These are phyloP conservation scores for Litoditis marina DNA, from an alignment of 2,888 invertebrate genomes.

Conservation along the genomic window DNA sequence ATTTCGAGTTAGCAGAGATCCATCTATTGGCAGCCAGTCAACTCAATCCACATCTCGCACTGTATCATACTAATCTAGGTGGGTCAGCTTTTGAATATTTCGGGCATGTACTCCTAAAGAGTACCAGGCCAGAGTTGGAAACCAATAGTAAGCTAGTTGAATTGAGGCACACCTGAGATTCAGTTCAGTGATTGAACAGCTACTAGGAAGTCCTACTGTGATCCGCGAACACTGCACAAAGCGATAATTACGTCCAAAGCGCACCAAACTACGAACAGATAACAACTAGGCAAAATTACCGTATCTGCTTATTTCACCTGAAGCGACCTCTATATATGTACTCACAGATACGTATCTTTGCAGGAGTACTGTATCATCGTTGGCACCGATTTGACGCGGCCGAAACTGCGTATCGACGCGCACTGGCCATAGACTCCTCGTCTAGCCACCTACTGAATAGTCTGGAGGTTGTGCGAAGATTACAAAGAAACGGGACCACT, in stretches of 20 bases:
- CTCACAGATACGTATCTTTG: not conserved
- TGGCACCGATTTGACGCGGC: conserved; percentile 27
- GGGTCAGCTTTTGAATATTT: conserved; percentile 48
- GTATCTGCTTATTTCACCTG: no score
- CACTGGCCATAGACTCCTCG: not conserved
- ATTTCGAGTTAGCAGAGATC: conserved; percentile 77
- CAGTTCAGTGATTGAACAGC: no score
- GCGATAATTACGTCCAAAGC: no score
- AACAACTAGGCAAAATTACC: no score
- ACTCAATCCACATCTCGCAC: conserved; percentile 71
- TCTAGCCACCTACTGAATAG: not conserved
- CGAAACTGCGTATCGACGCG: conserved; percentile 23
- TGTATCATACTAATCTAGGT: conserved; percentile 87
- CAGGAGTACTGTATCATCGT: conserved; percentile 42
- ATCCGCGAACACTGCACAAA: no score
- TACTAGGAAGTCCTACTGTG: no score
- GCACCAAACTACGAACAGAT: no score
- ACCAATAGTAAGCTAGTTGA: no score
- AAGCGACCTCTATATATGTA: no score
- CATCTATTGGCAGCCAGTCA: conserved; percentile 77
- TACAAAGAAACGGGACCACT: not conserved
- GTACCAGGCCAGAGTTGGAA: no score
- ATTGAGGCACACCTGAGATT: no score
- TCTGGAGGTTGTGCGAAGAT: not conserved
- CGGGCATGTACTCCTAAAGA: no score